Conservation (phyloP, 2,113 vertebrate species). For the Myiagra hebetior region DNA sequence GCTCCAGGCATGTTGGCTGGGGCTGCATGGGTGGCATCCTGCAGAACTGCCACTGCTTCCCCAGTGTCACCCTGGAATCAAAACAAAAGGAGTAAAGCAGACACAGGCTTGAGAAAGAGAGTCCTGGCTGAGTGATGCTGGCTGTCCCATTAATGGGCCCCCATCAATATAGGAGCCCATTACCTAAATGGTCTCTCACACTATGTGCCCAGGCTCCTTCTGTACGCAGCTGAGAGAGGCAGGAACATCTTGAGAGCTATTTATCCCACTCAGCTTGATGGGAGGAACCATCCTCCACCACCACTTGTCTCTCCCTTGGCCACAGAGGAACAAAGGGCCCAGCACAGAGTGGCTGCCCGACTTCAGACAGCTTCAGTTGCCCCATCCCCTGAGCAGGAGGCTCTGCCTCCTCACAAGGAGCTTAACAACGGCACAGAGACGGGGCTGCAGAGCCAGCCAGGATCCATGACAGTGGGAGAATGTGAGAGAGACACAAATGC, state of each 20-base stretch:
- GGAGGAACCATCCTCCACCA: background rate
- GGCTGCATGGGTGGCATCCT: background rate
- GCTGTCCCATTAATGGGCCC: background rate
- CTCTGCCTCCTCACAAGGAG: background rate
- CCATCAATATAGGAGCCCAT: background rate
- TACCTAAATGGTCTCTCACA: background rate
- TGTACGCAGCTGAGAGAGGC: background rate
- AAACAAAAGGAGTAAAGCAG: background rate
- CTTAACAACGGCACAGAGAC: accelerated
- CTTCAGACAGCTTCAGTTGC: background rate
- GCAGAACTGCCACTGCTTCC: background rate
- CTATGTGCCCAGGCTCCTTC: background rate
- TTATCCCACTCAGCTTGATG: background rate
- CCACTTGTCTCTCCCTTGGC: background rate
- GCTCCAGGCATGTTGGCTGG: background rate
- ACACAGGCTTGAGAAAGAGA: background rate
- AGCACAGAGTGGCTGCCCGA: background rate
- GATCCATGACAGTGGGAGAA: background rate
- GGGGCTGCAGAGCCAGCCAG: background rate
- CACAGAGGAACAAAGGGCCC: background rate
- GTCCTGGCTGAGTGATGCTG: background rate
- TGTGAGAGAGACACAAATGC: background rate
- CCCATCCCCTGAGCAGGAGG: background rate
- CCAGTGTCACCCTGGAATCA: background rate
- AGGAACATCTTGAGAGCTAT: background rate